Conservation (phyloP, 2,113 vertebrate species). For the Semnornis frantzii region DNA sequence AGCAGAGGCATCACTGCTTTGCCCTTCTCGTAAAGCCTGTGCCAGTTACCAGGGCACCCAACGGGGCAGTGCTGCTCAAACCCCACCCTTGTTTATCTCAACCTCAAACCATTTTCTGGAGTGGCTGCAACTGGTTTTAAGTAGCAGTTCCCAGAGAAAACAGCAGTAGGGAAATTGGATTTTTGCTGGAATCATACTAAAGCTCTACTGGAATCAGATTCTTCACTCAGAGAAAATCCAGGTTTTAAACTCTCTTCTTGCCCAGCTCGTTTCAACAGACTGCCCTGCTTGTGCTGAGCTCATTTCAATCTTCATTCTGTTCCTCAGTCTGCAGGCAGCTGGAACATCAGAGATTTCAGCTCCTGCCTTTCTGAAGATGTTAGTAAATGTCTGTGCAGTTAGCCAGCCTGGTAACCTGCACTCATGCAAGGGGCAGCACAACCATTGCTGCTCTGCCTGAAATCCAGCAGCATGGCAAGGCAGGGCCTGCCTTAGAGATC, state of each 20-base stretch:
- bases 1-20: neutral
- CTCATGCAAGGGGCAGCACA: neutral
- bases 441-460: neutral
- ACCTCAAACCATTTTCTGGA: constrained; percentile 23
- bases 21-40: neutral
- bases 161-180: constrained; percentile 18
- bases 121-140: neutral
- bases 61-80: neutral
- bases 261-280: constrained; percentile 36
- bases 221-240: constrained; percentile 48
- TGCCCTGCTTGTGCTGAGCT: constrained; percentile 64
- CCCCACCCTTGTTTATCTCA: neutral
- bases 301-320: constrained; percentile 62
- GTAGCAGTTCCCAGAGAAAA: constrained; percentile 38
- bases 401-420: neutral
- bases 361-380: constrained; percentile 47
- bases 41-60: neutral
- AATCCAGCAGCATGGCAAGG: neutral
- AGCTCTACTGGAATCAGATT: constrained; percentile 53
- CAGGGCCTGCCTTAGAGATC: neutral
- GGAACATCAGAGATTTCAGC: constrained; percentile 35
- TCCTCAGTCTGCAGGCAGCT: constrained; percentile 35
- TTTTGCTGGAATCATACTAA: constrained; percentile 49
- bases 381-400: neutral
- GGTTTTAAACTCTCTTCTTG: constrained; percentile 46